These are phyloP conservation scores for Hartigia nigra DNA, from an alignment of 2,888 invertebrate species.

Conservation along the genomic window DNA sequence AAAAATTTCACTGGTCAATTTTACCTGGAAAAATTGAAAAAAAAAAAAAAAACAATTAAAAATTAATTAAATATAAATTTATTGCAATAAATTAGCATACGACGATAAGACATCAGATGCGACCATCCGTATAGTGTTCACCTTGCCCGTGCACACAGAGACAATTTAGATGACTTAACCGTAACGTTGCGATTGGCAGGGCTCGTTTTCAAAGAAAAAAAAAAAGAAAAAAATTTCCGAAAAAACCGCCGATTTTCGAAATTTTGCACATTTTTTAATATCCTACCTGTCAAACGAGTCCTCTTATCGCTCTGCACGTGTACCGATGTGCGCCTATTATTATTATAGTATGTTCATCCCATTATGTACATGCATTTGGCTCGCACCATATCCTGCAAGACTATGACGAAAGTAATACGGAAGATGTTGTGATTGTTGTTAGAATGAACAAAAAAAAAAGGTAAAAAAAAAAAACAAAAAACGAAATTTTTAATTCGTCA, in stretches of 20 bases:
- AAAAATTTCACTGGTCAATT: neutral
- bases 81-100: neutral
- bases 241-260: too few species aligned
- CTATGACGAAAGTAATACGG: constrained; percentile 44
- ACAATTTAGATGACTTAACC: neutral
- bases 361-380: constrained; percentile 48
- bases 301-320: constrained; percentile 32
- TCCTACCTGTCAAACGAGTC: neutral
- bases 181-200: neutral
- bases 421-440: constrained; percentile 9
- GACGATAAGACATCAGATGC: neutral
- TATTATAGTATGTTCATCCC: constrained; percentile 45
- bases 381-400: constrained; percentile 52
- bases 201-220: neutral
- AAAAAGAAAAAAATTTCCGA: neutral
- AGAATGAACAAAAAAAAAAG: neutral
- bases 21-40: neutral
- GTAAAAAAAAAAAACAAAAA: neutral
- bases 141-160: neutral
- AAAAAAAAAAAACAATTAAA: too few species aligned
- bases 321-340: constrained; percentile 33
- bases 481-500: neutral
- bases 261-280: neutral
- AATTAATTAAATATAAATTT: neutral
- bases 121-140: neutral